These are phyloP conservation scores for Magallana ariakensis DNA, from an alignment of 1,140 invertebrate species.

Conservation along the genomic window DNA sequence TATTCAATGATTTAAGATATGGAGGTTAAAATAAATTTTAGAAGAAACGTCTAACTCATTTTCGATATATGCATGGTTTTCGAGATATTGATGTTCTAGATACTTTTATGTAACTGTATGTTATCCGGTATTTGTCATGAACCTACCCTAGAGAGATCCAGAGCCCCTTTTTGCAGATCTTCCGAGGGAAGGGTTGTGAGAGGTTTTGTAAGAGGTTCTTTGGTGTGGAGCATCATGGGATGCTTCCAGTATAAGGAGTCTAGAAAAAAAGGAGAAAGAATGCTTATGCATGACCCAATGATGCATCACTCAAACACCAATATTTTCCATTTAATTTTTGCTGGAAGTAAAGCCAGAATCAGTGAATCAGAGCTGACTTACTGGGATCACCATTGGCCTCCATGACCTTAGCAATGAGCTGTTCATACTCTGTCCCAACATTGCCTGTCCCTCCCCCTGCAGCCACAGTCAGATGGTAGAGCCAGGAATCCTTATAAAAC, in stretches of 20 bases:
- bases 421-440: constrained; percentile 94
- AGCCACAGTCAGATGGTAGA: constrained; percentile 96
- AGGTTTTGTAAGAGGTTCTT: constrained; percentile 91
- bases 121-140: not conserved
- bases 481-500: constrained; percentile 88
- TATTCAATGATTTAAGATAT: too few species aligned
- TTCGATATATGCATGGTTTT: not conserved
- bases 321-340: not conserved
- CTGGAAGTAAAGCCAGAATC: not conserved
- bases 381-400: constrained; percentile 95
- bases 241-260: constrained; percentile 96
- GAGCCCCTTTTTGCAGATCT: constrained; percentile 91
- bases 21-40: constrained; percentile 32
- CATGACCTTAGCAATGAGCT: constrained; percentile 96
- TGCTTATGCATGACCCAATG: not conserved
- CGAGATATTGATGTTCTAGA: not conserved
- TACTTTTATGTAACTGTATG: too few species aligned
- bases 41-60: not conserved
- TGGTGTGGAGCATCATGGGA: constrained; percentile 93
- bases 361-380: constrained; percentile 79
- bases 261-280: constrained; percentile 72
- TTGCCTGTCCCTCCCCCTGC: constrained; percentile 93
- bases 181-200: constrained; percentile 92
- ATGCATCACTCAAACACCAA: too few species aligned
- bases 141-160: constrained; percentile 95